Evolutionary conservation across 2,888 invertebrate species (phyloP), one percentile per base, ranked within the genome.

Genomic region (Phortica okadai): DNA sequence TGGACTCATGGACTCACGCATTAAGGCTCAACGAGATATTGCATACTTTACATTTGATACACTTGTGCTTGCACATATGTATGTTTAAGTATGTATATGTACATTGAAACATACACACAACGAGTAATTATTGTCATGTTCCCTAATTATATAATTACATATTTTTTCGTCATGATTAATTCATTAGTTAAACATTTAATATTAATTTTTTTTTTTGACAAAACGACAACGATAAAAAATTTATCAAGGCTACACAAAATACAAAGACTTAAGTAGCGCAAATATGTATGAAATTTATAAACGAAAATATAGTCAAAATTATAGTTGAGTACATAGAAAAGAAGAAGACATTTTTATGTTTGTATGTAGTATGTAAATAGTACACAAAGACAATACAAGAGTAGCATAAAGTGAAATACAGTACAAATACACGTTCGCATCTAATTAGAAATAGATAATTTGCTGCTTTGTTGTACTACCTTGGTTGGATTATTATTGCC

Each of bases 401-500:
- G 42, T 59, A 8, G 3, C 33, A 44, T 58, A 58, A 62, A 73
- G 33, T 42, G 16, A 8, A 56, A 56, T 6, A 10, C 7, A 6
- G 16, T 56, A 59, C 59, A 21, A n/a, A 16, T 21, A 59, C 16
- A 56, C 56, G n/a, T 21, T 41, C 33, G 41, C 64, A 64, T 33
- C 64, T 64, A 64, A 64, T 21, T 16, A 16, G 16, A 62, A 16
- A 62, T 50, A 50, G 50, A 50, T 11, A 50, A 50, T 50, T 50
- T 11, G 8, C 21, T 16, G 62, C 62, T 25, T 62, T 21, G 16
- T 81, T 83, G 88, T 87, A 90, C 90, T 92, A 92, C 92, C 91
- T 91, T 91, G 83, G 91, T 91, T 82, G 90, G 88, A 86, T 90
- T 91, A 89, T 89, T 89, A 90, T 88, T 90, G 85, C 91, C 89